Percentiles rank a stretch among this genome's conserved stretches.
Conservation (phyloP, 2,888 invertebrate species). For the Stegana nigrithorax region DNA sequence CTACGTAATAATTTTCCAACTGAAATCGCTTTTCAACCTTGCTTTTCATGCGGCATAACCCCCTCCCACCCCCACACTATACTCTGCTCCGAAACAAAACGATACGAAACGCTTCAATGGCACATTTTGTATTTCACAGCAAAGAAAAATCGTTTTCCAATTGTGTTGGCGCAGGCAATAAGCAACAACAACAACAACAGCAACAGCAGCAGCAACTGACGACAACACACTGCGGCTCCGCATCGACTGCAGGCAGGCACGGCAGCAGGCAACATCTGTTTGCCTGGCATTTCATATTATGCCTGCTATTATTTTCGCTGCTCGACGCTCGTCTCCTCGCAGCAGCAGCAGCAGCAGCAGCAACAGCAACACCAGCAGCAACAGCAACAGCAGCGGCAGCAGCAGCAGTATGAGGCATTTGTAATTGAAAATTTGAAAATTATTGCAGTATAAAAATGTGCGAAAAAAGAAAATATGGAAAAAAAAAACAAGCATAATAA, state of each 20-base stretch:
- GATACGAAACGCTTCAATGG: too few relatives aligned
- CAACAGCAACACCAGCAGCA: too few relatives aligned
- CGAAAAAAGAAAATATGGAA: background rate
- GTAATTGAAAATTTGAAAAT: slow-evolving; percentile 59
- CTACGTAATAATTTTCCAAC: too few relatives aligned
- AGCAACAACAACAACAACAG: too few relatives aligned
- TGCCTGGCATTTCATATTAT: slow-evolving; percentile 33
- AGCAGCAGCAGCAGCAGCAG: background rate
- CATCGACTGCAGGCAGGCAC: slow-evolving; percentile 11
- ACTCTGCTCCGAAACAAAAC: background rate
- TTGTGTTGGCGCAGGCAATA: slow-evolving; percentile 20
- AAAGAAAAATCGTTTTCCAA: slow-evolving; percentile 56
- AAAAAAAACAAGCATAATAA: slow-evolving; percentile 37
- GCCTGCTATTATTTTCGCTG: background rate
- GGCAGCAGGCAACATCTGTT: slow-evolving; percentile 48
- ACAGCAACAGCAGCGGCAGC: too few relatives aligned
- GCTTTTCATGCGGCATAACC: too few relatives aligned
- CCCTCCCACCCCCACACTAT: too few relatives aligned
- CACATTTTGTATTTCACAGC: too few relatives aligned
- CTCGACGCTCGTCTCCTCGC: background rate
- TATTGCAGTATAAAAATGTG: slow-evolving; percentile 45
- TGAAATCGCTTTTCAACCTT: too few relatives aligned
- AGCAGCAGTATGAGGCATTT: slow-evolving; percentile 28
- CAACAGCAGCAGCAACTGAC: background rate
- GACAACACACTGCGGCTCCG: too few relatives aligned